Conservation (phyloP, 2,113 vertebrate species). For the Quiscalus mexicanus region DNA sequence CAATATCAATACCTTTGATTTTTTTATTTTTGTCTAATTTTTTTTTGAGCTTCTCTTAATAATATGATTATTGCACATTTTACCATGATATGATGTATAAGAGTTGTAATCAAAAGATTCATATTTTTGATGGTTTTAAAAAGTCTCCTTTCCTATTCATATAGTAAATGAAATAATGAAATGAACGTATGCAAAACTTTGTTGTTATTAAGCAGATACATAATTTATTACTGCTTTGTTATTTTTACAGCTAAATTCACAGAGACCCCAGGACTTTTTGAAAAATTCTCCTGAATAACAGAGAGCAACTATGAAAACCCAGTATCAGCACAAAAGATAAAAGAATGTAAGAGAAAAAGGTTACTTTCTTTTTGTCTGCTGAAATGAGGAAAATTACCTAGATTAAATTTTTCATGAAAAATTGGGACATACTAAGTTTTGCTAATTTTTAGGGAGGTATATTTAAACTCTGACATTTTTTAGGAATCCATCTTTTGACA, state of each 20-base stretch:
- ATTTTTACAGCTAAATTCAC: not conserved
- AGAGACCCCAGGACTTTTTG: not conserved
- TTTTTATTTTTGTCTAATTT: not conserved
- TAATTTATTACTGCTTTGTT: constrained; percentile 1
- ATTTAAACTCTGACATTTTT: not conserved
- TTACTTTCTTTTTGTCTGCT: not conserved
- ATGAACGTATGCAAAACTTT: not conserved
- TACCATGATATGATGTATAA: not conserved
- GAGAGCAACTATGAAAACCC: not conserved
- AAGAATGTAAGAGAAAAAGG: not conserved
- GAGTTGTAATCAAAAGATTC: not conserved
- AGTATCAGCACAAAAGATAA: not conserved
- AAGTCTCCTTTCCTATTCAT: not conserved
- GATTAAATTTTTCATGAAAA: not conserved
- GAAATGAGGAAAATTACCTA: not conserved
- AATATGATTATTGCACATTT: not conserved
- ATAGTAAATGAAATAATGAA: not conserved
- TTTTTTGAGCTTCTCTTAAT: not conserved
- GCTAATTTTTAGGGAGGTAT: not conserved
- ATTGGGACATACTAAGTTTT: not conserved
- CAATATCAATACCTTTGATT: not conserved
- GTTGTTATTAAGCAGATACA: not conserved
- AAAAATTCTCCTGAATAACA: constrained; percentile 20
- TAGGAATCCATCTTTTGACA: not conserved
- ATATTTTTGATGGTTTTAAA: not conserved